Conservation (phyloP, 2,888 invertebrate genomes). For the Tenodera sinensis region DNA sequence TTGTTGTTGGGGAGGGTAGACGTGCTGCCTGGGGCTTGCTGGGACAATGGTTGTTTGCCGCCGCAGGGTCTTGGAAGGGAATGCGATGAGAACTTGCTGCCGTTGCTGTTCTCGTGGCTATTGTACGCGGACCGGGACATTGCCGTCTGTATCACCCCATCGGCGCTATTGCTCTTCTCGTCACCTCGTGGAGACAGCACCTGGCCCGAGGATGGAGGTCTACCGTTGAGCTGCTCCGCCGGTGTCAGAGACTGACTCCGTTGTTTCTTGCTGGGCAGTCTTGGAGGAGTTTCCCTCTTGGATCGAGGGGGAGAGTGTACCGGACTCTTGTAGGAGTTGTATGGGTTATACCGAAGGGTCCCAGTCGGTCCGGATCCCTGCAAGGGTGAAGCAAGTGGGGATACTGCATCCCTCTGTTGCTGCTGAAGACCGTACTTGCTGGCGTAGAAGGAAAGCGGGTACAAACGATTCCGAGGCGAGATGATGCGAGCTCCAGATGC, state of each 20-base stretch:
- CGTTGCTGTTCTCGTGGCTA: background rate
- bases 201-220: constrained; percentile 39
- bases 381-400: constrained; percentile 35
- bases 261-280: constrained; percentile 57
- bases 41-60: background rate
- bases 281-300: constrained; percentile 47
- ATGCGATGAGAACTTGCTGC: constrained; percentile 54
- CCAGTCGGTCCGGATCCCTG: constrained; percentile 27
- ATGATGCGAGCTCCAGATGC: constrained; percentile 86
- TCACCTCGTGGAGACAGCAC: constrained; percentile 35
- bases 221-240: constrained; percentile 45
- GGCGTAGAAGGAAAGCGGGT: constrained; percentile 72
- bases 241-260: constrained; percentile 78
- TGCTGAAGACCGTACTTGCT: constrained; percentile 53
- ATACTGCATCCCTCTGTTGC: constrained; percentile 24
- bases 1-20: constrained; percentile 40
- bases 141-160: constrained; percentile 60
- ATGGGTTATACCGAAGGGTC: constrained; percentile 38
- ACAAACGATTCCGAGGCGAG: constrained; percentile 76
- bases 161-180: constrained; percentile 67
- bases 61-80: constrained; percentile 48
- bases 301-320: constrained; percentile 56
- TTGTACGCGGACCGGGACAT: constrained; percentile 21
- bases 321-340: constrained; percentile 46
- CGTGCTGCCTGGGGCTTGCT: constrained; percentile 28